Conservation (phyloP, 2,113 vertebrate genomes). For the Lutjanus erythropterus region DNA sequence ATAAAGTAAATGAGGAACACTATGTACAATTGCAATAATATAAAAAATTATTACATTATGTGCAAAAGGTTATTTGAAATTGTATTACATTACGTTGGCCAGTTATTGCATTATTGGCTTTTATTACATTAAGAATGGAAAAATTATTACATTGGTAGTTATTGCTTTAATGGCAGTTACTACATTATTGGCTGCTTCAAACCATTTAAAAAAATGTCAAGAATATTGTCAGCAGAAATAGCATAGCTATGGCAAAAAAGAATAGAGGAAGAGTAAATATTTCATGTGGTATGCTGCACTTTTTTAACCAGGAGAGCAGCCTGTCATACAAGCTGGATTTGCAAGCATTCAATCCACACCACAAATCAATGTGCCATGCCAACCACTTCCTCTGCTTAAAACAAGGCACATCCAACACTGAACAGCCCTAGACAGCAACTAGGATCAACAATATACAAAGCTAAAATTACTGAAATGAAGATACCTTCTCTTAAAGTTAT, state of each 20-base stretch:
- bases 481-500: background rate
- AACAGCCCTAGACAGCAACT: background rate
- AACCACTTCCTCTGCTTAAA: conserved; percentile 20
- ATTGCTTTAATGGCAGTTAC: too few species aligned
- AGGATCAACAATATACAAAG: conserved; percentile 1
- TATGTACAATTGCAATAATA: too few species aligned
- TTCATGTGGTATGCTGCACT: conserved; percentile 31
- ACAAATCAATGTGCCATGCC: conserved; percentile 22
- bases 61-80: too few species aligned
- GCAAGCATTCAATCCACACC: conserved; percentile 6
- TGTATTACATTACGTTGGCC: too few species aligned
- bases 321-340: conserved; percentile 26
- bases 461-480: background rate
- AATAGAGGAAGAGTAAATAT: conserved; percentile 12
- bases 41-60: too few species aligned
- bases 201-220: background rate
- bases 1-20: too few species aligned
- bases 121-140: too few species aligned
- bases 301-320: conserved; percentile 1
- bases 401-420: conserved; percentile 4
- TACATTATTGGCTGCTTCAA: too few species aligned
- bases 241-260: background rate
- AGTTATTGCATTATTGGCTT: too few species aligned
- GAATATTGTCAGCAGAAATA: background rate
- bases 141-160: too few species aligned